Percentiles rank a stretch among this genome's conserved stretches.
Conservation (phyloP, 2,797 vertebrate genomes). For the Babyrousa celebensis region DNA sequence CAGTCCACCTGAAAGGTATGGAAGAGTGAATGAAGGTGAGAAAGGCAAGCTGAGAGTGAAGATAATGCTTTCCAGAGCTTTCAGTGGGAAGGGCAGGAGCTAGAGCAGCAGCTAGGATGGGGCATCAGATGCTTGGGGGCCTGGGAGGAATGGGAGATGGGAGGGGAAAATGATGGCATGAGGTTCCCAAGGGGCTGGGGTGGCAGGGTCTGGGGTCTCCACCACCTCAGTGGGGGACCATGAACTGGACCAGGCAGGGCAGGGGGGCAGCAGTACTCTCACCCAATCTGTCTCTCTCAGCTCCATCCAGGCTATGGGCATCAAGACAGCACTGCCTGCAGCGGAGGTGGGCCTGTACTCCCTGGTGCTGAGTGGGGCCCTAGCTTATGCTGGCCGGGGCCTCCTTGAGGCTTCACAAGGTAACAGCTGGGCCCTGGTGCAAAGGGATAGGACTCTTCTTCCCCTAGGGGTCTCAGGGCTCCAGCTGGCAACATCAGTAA, state of each 20-base stretch:
- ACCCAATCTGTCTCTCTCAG: constrained; percentile 63
- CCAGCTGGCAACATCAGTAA: not conserved
- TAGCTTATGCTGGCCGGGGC: constrained; percentile 95
- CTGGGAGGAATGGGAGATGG: not conserved
- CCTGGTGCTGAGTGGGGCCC: constrained; percentile 93
- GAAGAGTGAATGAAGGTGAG: not conserved
- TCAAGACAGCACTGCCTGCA: constrained; percentile 95
- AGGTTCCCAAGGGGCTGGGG: not conserved
- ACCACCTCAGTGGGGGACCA: not conserved
- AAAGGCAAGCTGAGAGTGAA: not conserved
- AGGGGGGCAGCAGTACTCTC: constrained; percentile 66
- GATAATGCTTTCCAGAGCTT: not conserved
- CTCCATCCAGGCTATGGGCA: constrained; percentile 92
- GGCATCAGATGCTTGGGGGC: not conserved
- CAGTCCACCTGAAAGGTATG: not conserved
- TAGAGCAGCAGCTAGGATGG: too few relatives aligned
- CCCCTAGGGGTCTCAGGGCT: not conserved
- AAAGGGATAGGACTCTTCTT: not conserved
- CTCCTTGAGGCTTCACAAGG: constrained; percentile 96
- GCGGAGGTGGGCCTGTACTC: constrained; percentile 97
- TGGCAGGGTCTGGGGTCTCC: not conserved
- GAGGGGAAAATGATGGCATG: not conserved
- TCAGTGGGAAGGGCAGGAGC: not conserved
- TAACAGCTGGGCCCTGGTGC: constrained; percentile 85
- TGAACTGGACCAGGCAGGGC: not conserved